Percentiles rank a stretch among this genome's conserved stretches.
These are phyloP conservation scores for Eupithecia centaureata DNA, from an alignment of 2,888 invertebrate genomes.

Conservation along the genomic window DNA sequence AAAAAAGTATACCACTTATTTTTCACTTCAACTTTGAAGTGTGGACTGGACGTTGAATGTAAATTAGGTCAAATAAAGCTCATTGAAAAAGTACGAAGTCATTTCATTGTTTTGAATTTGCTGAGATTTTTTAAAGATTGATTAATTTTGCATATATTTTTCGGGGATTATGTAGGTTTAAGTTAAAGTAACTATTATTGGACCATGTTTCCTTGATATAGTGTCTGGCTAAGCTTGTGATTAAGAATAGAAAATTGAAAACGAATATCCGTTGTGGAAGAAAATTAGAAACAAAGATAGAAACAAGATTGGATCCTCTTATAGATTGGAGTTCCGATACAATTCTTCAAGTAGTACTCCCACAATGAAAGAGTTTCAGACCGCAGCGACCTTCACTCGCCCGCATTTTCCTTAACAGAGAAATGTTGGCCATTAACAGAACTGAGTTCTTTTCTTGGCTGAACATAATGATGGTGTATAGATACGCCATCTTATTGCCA, in stretches of 20 bases:
- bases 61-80: conserved; percentile 35
- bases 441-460: conserved; percentile 14
- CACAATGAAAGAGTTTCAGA: conserved; percentile 27
- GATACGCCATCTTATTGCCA: conserved; percentile 11
- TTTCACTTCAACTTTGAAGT: conserved; percentile 36
- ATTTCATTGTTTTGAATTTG: background rate
- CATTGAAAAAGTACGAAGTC: conserved; percentile 2
- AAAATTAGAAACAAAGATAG: conserved; percentile 12
- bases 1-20: conserved; percentile 45
- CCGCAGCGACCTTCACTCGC: conserved; percentile 24
- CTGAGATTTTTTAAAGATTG: background rate
- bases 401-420: conserved; percentile 32
- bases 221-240: background rate
- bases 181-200: background rate
- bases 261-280: background rate
- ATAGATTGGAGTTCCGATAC: conserved; percentile 19
- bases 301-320: conserved; percentile 14
- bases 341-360: conserved; percentile 12
- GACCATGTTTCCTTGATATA: background rate
- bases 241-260: background rate
- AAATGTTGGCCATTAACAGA: conserved; percentile 33
- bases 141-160: background rate
- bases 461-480: background rate
- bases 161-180: background rate
- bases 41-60: conserved; percentile 33